A percentile compares a stretch with the other conserved stretches of the same genome.
These are phyloP conservation scores for Halocynthia aurantium DNA, from an alignment of 23 tunicate genomes.

Conservation along the genomic window DNA sequence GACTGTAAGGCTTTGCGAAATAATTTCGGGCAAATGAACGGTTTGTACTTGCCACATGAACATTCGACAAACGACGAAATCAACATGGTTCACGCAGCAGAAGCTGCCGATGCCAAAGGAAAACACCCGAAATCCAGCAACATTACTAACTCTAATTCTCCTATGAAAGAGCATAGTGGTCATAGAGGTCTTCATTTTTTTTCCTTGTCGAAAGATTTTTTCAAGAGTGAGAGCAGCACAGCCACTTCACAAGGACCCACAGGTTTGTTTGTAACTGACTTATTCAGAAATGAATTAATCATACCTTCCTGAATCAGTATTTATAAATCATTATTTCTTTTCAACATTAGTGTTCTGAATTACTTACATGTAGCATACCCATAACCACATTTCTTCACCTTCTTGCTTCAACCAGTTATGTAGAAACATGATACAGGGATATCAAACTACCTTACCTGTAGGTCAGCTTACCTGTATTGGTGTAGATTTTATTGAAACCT, in stretches of 20 bases:
- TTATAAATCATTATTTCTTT: too few relatives aligned
- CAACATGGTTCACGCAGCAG: not conserved
- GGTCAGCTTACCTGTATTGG: too few relatives aligned
- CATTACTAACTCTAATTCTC: not conserved
- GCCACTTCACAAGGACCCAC: not conserved
- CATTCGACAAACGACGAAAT: too few relatives aligned
- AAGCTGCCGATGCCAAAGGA: not conserved
- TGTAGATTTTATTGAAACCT: too few relatives aligned
- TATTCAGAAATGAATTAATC: not conserved
- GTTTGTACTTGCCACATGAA: not conserved
- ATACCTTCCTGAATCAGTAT: not conserved
- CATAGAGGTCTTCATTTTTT: constrained; percentile 5
- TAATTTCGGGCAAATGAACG: not conserved
- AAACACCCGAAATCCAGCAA: constrained; percentile 17
- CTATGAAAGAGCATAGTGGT: constrained; percentile 1
- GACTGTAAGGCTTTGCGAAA: not conserved
- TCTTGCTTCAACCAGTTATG: too few relatives aligned
- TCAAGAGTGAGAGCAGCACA: not conserved
- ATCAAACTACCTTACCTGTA: too few relatives aligned
- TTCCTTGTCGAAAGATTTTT: constrained; percentile 8
- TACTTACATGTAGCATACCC: too few relatives aligned
- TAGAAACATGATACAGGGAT: too few relatives aligned
- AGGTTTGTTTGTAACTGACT: not conserved
- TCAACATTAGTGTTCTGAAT: too few relatives aligned
- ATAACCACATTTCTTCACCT: too few relatives aligned